Evolutionary conservation across 2,888 invertebrate genomes (phyloP), one percentile per base, ranked within the genome.

Genomic region (Argynnis bischoffii): DNA sequence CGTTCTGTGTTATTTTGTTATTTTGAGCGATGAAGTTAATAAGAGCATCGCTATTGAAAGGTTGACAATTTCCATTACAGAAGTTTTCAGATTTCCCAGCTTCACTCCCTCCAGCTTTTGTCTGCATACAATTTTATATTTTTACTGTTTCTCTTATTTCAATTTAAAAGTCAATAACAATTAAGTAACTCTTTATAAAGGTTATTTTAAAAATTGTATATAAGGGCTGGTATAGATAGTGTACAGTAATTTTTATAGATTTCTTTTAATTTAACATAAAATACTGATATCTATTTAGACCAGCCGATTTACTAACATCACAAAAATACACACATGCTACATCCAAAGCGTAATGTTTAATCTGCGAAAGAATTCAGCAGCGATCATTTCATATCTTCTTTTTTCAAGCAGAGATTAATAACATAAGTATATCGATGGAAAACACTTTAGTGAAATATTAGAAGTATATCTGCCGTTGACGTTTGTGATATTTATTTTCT

Each of bases 21-120:
- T 75, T 81, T 64, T 77, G 80, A 11, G 84, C 64, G 59, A 87
- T 81, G 21, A 89, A 74, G 66, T 86, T 81, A 35, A 88, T 83
- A 26, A 90, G 80, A 3, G 82, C 80, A 50, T 87, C 88, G 2
- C 79, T 80, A 72, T 78, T 80, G 26, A 77, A 65, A 6, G 79
- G 75, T 11, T 77, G 77, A 26, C 69, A 77, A 69, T 85, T 86
- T 13, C 87, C 89, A 63, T 88, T 91, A 69, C 77, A 80, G 18
- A 70, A 61, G 51, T 71, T 75, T 48, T 83, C 81, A 11, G 74
- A 69, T 63, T 80, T 82, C 55, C 63, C 73, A 11, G 64, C 72
- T 13, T 82, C 80, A 59, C 75, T 80, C 53, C 70, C 68, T 66
- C 72, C 78, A 60, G 74, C 70, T 3, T 78, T 79, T 13, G 74